Evolutionary conservation across 2,113 vertebrate species (phyloP), one percentile per base, ranked within the genome.

Genomic region (Podiceps cristatus): DNA sequence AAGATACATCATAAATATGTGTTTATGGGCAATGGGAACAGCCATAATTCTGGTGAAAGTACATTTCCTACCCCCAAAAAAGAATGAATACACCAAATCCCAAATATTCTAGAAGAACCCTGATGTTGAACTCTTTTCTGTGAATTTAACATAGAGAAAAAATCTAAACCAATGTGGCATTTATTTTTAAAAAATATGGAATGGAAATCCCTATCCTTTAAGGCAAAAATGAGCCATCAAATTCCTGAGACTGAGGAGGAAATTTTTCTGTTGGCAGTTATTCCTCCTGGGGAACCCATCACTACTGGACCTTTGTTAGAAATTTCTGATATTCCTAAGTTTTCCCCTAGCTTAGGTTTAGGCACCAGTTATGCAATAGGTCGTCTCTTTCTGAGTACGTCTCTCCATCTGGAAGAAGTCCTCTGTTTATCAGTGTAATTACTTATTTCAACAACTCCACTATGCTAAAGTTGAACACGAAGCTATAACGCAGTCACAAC

Each of bases 401-500:
- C 6, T 9, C 4, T 7, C 16, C 37, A 56, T 14, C 40, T 58
- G 47, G 23, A 64, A 49, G 25, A 73, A 22, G 5, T 44, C 9
- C 40, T 64, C 40, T 62, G 42, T 29, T 69, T n/a, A 58, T 67
- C 33, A 66, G 10, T 42, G 18, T 25, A 79, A 60, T 28, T n/a
- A 17, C 27, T 80, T 20, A 20, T 74, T 86, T 58, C 1, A 29
- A 13, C 18, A 80, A 29, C 14, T 25, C 58, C 17, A 24, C 33
- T 22, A 4, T 3, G 33, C 25, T 58, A 2, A 75, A 66, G 47
- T 19, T 31, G 28, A 62, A 66, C 28, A 33, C 0, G 4, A 82
- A 88, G 49, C 11, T 13, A 25, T 0, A 83, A 23, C 0, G 0
- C 20, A 40, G 14, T n/a, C 37, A 53, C 31, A 66, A 27, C 7